Conservation (phyloP, 2,113 vertebrate genomes). For the Leptobrachium ailaonicum region DNA sequence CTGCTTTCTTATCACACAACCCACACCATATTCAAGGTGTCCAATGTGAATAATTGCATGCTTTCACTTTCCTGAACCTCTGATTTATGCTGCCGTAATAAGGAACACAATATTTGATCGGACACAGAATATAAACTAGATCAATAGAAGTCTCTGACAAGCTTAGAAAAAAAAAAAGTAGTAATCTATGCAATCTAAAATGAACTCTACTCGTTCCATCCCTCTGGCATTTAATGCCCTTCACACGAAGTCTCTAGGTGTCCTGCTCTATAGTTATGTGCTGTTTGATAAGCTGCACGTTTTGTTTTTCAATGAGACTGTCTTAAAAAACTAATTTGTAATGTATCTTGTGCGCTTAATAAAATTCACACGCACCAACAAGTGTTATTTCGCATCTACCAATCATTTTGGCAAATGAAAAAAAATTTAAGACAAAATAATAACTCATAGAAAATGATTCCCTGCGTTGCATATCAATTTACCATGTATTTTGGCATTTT, state of each 20-base stretch:
- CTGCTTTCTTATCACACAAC: neutral
- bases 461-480: slow-evolving; percentile 5
- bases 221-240: slow-evolving; percentile 8
- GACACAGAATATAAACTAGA: neutral
- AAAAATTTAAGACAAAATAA: slow-evolving; percentile 6
- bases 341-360: neutral
- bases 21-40: neutral
- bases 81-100: neutral
- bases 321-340: neutral
- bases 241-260: neutral
- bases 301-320: neutral
- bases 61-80: no score
- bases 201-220: slow-evolving; percentile 4
- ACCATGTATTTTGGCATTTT: slow-evolving; percentile 15
- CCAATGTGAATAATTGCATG: no score
- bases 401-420: slow-evolving; percentile 1
- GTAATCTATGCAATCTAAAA: slow-evolving; percentile 20
- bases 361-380: neutral
- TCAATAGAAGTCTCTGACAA: neutral
- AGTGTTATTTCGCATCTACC: neutral
- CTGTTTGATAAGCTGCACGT: neutral
- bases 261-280: neutral
- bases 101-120: neutral
- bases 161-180: neutral
- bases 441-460: neutral